Conservation (phyloP, 2,113 vertebrate genomes). For the Alligator sinensis region DNA sequence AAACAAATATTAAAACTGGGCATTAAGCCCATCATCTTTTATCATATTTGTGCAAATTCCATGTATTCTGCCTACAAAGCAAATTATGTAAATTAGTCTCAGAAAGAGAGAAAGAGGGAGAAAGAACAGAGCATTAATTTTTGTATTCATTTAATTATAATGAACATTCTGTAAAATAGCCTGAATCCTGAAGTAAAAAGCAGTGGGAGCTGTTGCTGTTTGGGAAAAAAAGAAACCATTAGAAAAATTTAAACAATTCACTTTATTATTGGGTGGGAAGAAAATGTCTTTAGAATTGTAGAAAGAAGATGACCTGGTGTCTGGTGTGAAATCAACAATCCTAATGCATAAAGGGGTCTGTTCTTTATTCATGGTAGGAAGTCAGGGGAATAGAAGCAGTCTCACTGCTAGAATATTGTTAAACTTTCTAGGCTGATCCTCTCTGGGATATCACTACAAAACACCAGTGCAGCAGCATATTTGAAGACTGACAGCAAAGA, state of each 20-base stretch:
- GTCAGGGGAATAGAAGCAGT: neutral
- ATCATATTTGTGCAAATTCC: neutral
- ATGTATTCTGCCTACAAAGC: neutral
- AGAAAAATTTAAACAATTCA: neutral
- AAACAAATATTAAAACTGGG: neutral
- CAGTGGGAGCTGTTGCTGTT: neutral
- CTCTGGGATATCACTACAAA: neutral
- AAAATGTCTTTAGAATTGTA: neutral
- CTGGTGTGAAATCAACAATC: neutral
- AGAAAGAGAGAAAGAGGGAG: neutral
- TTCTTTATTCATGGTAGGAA: neutral
- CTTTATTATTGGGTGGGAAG: neutral
- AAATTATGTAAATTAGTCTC: neutral
- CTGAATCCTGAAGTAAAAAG: neutral
- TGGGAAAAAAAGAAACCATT: neutral
- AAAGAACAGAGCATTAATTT: neutral
- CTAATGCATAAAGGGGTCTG: neutral
- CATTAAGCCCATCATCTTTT: neutral
- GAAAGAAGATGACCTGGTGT: neutral
- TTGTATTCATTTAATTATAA: conserved; percentile 10
- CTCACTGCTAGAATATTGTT: neutral
- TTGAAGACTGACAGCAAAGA: neutral
- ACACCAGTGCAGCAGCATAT: neutral
- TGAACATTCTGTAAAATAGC: neutral
- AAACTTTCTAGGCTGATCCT: neutral